phyloP scores from a whole-genome alignment of 2,113 vertebrate species.

The Catagonus wagneri region DNA sequence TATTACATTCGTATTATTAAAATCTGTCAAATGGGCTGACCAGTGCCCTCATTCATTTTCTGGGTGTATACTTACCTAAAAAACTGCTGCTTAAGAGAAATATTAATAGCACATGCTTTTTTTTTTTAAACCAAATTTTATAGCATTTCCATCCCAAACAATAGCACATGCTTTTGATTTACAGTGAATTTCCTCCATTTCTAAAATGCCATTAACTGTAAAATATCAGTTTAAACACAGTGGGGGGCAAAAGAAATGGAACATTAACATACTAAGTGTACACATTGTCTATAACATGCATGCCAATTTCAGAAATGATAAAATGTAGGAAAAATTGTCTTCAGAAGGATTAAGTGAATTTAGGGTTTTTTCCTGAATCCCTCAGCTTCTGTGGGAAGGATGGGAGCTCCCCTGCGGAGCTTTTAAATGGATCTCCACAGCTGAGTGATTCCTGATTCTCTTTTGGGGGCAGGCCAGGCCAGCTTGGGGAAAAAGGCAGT shows the following conservation, averaged over 20 bases:
- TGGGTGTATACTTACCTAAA: neutral
- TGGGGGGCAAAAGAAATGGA: neutral
- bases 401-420: neutral
- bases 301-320: conserved; percentile 32
- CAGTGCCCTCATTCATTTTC: neutral
- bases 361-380: neutral
- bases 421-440: neutral
- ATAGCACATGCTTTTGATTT: conserved; percentile 44
- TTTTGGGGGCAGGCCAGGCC: neutral
- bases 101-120: conserved; percentile 19
- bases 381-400: neutral
- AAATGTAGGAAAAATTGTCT: neutral
- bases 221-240: conserved; percentile 57
- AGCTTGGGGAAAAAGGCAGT: conserved; percentile 23
- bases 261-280: neutral
- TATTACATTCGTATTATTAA: neutral
- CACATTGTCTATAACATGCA: neutral
- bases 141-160: no score
- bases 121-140: no score
- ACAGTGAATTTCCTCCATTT: conserved; percentile 19
- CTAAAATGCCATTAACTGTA: conserved; percentile 58
- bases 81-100: neutral
- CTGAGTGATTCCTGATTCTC: conserved; percentile 19
- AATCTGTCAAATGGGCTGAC: neutral
- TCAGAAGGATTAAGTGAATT: conserved; percentile 16